Conservation (phyloP, 2,797 vertebrate species). For the Pipistrellus pygmaeus region DNA sequence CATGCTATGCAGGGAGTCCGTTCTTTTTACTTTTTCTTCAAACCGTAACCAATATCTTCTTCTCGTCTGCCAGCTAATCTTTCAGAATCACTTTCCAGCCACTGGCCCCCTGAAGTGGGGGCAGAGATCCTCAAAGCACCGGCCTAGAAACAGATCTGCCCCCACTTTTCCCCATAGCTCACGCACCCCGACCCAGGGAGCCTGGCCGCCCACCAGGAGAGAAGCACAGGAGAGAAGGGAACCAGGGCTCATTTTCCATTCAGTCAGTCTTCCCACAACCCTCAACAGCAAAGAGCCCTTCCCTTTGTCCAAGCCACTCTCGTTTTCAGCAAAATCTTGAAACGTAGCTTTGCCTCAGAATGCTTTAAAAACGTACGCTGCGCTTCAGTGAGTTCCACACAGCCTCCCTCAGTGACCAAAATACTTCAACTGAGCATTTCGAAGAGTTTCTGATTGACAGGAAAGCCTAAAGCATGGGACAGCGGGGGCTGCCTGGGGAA, state of each 20-base stretch:
- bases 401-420: conserved; percentile 30
- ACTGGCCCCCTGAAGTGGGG: neutral
- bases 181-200: neutral
- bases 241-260: neutral
- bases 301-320: neutral
- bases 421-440: neutral
- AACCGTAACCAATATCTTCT: neutral
- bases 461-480: neutral
- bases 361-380: neutral
- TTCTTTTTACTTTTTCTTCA: conserved; percentile 25
- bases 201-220: neutral
- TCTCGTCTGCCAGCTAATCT: neutral
- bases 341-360: conserved; percentile 34
- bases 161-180: neutral
- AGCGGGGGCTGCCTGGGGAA: neutral
- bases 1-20: neutral
- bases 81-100: neutral
- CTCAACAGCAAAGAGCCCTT: neutral
- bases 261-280: neutral
- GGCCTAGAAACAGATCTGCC: neutral
- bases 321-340: neutral
- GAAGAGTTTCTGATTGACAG: neutral
- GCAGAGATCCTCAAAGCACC: neutral
- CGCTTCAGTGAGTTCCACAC: neutral
- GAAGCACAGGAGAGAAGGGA: neutral